Evolutionary conservation across 1,140 invertebrate species (phyloP).

Genomic region (Heliothis subflexa): DNA sequence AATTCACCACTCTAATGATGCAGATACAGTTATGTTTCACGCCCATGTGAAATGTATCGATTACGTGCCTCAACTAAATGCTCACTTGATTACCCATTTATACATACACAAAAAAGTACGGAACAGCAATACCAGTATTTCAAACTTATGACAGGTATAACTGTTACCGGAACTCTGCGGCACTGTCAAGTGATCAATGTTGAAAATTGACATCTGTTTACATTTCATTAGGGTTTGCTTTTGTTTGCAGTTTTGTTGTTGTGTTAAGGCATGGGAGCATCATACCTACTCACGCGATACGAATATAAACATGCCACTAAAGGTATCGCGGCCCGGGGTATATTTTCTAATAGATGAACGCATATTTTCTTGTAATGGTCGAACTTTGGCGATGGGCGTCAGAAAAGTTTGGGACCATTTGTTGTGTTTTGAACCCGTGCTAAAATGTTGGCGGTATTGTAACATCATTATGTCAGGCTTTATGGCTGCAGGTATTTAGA

Average conservation of each 20-base stretch:
- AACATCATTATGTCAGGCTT: conserved; percentile 39
- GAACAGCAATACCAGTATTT: conserved; percentile 64
- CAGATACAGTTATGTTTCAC: conserved; percentile 14
- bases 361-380: conserved; percentile 78
- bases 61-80: conserved; percentile 43
- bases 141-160: conserved; percentile 68
- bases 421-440: conserved; percentile 60
- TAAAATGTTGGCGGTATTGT: conserved; percentile 44
- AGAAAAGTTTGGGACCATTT: conserved; percentile 61
- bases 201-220: conserved; percentile 59
- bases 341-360: conserved; percentile 80
- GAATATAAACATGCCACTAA: conserved; percentile 78
- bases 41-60: conserved; percentile 29
- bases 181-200: conserved; percentile 46
- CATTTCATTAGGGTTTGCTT: conserved; percentile 57
- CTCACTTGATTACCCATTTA: conserved; percentile 63
- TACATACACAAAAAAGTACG: conserved; percentile 60
- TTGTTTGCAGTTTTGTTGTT: conserved; percentile 48
- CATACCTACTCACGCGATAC: conserved; percentile 79
- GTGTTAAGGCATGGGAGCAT: conserved; percentile 62
- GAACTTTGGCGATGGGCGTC: conserved; percentile 71
- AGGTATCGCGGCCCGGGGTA: conserved; percentile 64
- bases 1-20: background rate
- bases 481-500: conserved; percentile 30
- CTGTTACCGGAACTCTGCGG: conserved; percentile 61